phyloP scores from a whole-genome alignment of 2,113 vertebrate genomes.

The Labrus mixtus region DNA sequence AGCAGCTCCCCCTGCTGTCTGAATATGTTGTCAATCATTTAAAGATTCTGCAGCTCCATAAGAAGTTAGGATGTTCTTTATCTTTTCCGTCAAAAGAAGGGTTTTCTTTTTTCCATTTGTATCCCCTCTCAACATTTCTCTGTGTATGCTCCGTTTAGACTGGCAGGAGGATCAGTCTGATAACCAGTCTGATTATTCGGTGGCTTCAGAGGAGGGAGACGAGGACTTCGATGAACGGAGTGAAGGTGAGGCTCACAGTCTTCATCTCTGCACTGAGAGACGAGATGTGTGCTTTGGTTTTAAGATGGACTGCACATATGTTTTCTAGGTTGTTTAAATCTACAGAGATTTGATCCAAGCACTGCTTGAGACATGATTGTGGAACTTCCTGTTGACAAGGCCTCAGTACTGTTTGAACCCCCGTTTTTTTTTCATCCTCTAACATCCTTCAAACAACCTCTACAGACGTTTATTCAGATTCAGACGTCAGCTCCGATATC shows the following conservation, averaged over 20 bases:
- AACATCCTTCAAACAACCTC: constrained; percentile 47
- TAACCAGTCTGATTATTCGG: constrained; percentile 98
- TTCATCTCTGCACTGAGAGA: neutral
- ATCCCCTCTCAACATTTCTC: constrained; percentile 7
- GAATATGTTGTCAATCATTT: neutral
- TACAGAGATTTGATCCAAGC: neutral
- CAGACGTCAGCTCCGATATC: constrained; percentile 61
- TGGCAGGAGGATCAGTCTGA: constrained; percentile 99
- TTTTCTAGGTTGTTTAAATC: too few species aligned
- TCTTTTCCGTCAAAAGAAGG: neutral
- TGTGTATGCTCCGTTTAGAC: constrained; percentile 80
- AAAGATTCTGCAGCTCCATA: neutral
- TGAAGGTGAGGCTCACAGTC: constrained; percentile 85
- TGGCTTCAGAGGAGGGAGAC: constrained; percentile 97
- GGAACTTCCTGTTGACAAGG: constrained; percentile 5
- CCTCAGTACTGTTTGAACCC: constrained; percentile 1
- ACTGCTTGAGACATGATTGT: neutral
- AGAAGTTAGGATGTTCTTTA: neutral
- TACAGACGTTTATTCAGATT: constrained; percentile 56
- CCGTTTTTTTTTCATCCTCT: constrained; percentile 28
- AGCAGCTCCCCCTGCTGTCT: constrained; percentile 24
- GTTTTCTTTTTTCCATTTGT: neutral
- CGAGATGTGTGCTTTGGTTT: neutral
- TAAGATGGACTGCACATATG: too few species aligned
- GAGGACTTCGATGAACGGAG: constrained; percentile 97